Evolutionary conservation across 2,113 vertebrate genomes (phyloP), one percentile per base, ranked within the genome.

Genomic region (Oreochromis aureus): DNA sequence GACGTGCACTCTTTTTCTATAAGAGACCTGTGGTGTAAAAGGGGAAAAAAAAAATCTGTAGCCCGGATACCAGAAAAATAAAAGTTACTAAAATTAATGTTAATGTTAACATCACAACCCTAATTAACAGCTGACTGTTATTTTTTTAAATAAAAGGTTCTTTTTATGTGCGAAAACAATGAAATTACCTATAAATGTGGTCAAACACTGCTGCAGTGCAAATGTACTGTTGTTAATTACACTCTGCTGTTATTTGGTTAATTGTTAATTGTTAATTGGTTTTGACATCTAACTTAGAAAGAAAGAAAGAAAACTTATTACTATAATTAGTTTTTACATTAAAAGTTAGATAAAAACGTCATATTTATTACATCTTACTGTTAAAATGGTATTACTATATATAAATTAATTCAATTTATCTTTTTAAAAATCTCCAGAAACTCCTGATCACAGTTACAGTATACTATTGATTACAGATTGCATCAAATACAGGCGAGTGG

Each of bases 61-160:
- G n/a, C 6, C 22, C 7, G 54, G 22, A 56, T 4, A 0, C 54
- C 6, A 4, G 22, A 12, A 24, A 55, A 24, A 56, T 24, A 24
- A 0, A 55, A 10, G 19, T 54, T 54, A 54, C 10, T 22, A 54
- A 24, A 13, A 24, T 56, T 24, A 56, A 24, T 13, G 11, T 22
- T 13, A 24, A 55, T 1, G 2, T 61, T 61, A 61, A 61, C 27
- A 61, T 34, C 16, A 32, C 16, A 36, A 19, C 59, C 16, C 32
- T 63, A 66, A 66, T 66, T 11, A 36, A 66, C 10, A 66, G 18
- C 18, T 36, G 10, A n/a, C 59, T 66, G 61, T 36, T 66, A 12
- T 36, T 39, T 63, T 41, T 34, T 36, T 36, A 63, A 63, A 63
- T 63, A 63, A 34, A 34, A 34, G 3, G 0, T 0, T 4, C 7